These are phyloP conservation scores for Squalus acanthias DNA, from an alignment of 2,797 vertebrate species.

Conservation along the genomic window DNA sequence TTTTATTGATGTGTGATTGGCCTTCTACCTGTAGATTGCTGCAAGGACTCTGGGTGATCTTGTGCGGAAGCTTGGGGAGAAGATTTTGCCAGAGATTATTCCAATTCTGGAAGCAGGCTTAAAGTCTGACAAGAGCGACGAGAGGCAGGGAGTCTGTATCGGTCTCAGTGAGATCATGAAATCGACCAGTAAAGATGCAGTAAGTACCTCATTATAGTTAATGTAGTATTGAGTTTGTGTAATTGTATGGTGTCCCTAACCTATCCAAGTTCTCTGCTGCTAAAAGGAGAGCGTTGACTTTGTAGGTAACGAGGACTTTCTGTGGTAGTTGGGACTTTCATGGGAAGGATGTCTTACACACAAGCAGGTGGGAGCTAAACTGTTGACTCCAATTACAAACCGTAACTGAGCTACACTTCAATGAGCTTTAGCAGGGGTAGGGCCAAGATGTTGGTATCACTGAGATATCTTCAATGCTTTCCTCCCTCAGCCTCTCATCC, in stretches of 20 bases:
- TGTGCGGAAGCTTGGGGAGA: slow-evolving; percentile 92
- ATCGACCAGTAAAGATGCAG: slow-evolving; percentile 93
- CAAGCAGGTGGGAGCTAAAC: neutral
- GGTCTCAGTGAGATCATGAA: slow-evolving; percentile 98
- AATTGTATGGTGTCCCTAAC: neutral
- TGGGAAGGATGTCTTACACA: too few species aligned
- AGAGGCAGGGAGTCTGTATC: slow-evolving; percentile 94
- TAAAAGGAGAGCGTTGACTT: neutral
- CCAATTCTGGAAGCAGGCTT: slow-evolving; percentile 93
- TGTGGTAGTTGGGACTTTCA: too few species aligned
- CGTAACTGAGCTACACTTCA: neutral
- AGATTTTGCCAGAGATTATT: slow-evolving; percentile 97
- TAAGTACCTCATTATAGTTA: slow-evolving; percentile 50
- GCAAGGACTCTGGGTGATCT: slow-evolving; percentile 92
- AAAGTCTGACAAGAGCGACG: slow-evolving; percentile 87
- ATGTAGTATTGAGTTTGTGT: neutral
- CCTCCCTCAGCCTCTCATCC: too few species aligned
- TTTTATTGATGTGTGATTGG: neutral
- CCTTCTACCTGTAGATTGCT: slow-evolving; percentile 69
- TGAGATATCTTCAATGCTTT: too few species aligned
- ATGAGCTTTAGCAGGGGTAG: neutral
- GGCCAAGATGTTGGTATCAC: neutral
- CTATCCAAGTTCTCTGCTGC: neutral
- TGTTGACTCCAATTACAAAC: neutral
- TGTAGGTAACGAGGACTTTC: too few species aligned